These are phyloP conservation scores for Trochalopteron elliotii DNA, from an alignment of 2,113 vertebrate species.

Conservation along the genomic window DNA sequence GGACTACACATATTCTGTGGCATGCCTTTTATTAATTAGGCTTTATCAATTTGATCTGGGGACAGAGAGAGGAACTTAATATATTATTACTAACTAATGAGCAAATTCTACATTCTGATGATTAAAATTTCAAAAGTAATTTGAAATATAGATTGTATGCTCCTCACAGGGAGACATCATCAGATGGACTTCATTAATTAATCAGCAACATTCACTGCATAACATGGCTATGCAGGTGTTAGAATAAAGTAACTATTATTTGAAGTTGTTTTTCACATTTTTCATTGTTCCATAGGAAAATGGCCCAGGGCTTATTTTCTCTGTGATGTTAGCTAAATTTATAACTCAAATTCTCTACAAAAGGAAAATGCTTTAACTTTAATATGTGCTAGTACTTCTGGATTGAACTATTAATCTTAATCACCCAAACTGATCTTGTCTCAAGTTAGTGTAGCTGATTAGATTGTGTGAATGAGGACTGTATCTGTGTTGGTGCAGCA, in stretches of 20 bases:
- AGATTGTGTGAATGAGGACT: not conserved
- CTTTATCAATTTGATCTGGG: constrained; percentile 7
- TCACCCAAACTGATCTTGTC: not conserved
- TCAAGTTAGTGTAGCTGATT: not conserved
- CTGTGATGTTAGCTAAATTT: not conserved
- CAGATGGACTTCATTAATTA: constrained; percentile 56
- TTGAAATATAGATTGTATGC: constrained; percentile 8
- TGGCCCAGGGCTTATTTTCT: not conserved
- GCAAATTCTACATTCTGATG: constrained; percentile 36
- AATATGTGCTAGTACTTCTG: not conserved
- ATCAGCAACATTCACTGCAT: not conserved
- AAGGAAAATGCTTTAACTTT: not conserved
- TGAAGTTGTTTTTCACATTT: not conserved
- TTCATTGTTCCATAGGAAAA: not conserved
- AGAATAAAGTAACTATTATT: not conserved
- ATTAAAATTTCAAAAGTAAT: constrained; percentile 62
- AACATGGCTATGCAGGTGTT: not conserved
- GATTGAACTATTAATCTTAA: not conserved
- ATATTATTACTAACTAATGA: constrained; percentile 66
- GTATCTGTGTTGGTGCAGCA: not conserved
- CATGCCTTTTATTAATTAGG: constrained; percentile 42
- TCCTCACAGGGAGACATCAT: constrained; percentile 28
- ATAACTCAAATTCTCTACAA: not conserved
- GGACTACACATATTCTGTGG: not conserved
- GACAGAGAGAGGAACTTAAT: constrained; percentile 36